phyloP scores from a whole-genome alignment of 2,797 vertebrate species.

The Hirundo rustica region DNA sequence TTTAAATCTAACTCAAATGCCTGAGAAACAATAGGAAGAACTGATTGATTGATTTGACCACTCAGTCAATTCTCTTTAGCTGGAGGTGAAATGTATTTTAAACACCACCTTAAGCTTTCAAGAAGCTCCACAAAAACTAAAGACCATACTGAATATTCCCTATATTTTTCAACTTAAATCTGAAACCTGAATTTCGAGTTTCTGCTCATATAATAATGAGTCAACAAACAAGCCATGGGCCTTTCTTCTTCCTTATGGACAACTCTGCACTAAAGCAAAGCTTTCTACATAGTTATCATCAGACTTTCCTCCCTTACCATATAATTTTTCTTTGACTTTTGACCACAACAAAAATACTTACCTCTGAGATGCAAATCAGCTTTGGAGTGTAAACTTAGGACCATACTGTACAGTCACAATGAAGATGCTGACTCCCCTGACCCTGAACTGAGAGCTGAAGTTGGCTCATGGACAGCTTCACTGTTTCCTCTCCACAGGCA shows the following conservation, averaged over 20 bases:
- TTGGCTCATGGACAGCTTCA: background rate
- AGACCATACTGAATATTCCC: background rate
- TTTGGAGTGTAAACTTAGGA: background rate
- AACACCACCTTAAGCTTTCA: background rate
- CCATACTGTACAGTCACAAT: background rate
- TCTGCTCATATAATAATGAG: background rate
- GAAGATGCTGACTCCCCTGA: background rate
- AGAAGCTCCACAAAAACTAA: background rate
- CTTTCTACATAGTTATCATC: background rate
- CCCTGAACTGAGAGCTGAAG: background rate
- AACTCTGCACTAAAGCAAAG: background rate
- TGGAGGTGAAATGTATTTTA: background rate
- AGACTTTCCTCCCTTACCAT: background rate
- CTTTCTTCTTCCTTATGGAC: background rate
- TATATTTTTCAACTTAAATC: background rate
- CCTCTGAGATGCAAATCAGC: constrained; percentile 4
- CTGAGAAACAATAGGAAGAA: background rate
- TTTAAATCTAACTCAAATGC: background rate
- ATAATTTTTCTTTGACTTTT: background rate
- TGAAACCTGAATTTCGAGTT: constrained; percentile 8
- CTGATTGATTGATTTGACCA: background rate
- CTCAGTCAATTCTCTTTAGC: background rate
- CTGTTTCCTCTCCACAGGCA: background rate
- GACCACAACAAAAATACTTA: background rate
- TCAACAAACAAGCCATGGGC: background rate